Conservation (phyloP, 35 echinoderm and acorn worm species). For the Acanthaster planci region DNA sequence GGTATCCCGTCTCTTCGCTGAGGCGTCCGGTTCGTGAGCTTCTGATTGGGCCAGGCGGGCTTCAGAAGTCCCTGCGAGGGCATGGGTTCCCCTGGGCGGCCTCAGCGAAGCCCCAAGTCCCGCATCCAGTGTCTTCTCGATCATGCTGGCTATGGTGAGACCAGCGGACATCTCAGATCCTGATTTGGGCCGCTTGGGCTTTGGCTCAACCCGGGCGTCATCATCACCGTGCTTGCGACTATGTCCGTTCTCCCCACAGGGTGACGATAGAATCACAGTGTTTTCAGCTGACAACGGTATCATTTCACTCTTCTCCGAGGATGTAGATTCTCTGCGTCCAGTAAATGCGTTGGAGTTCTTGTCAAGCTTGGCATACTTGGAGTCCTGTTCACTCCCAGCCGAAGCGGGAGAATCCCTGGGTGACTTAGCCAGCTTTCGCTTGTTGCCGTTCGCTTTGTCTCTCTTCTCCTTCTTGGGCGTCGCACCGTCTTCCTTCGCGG, state of each 20-base stretch:
- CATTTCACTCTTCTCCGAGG: not conserved
- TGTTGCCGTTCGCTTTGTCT: constrained; percentile 3
- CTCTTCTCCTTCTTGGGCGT: constrained; percentile 35
- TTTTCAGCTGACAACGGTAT: not conserved
- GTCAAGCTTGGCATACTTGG: constrained; percentile 8
- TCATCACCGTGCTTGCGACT: not conserved
- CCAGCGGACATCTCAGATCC: constrained; percentile 44
- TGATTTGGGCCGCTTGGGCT: constrained; percentile 9
- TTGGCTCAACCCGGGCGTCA: not conserved
- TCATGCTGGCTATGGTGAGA: constrained; percentile 92
- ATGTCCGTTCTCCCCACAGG: not conserved
- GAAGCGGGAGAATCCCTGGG: constrained; percentile 3
- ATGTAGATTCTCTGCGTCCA: not conserved
- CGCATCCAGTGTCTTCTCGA: constrained; percentile 86
- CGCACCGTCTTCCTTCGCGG: not conserved
- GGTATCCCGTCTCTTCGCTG: constrained; percentile 3
- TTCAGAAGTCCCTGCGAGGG: not conserved
- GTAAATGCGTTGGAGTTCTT: not conserved
- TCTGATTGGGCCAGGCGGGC: not conserved
- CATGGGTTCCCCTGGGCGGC: not conserved
- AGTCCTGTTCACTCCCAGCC: not conserved
- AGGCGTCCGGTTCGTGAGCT: not conserved
- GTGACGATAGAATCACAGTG: not conserved
- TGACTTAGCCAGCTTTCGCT: constrained; percentile 26
- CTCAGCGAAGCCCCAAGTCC: constrained; percentile 59